phyloP scores from a whole-genome alignment of 2,113 vertebrate species.

The Thomomys bottae region DNA sequence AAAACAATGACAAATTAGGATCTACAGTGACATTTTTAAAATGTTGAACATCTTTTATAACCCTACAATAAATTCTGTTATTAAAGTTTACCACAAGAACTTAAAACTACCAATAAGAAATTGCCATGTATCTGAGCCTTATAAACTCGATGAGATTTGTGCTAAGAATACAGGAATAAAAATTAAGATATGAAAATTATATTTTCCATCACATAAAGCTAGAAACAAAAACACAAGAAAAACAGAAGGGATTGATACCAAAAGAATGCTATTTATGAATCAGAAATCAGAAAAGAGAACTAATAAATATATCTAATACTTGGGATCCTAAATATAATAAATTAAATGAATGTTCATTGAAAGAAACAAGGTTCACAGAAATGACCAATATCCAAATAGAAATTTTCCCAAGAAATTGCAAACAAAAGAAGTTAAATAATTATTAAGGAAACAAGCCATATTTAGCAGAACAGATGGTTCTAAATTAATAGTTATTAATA shows the following conservation, averaged over 20 bases:
- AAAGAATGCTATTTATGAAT: neutral
- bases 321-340: neutral
- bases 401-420: neutral
- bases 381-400: neutral
- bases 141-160: neutral
- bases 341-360: constrained; percentile 23
- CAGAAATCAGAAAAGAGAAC: neutral
- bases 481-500: constrained; percentile 44
- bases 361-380: neutral
- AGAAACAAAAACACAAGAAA: constrained; percentile 4
- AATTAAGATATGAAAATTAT: constrained; percentile 35
- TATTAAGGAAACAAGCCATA: constrained; percentile 12
- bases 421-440: constrained; percentile 29
- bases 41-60: no score
- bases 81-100: neutral
- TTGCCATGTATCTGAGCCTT: neutral
- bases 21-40: no score
- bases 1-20: no score
- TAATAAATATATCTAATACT: neutral
- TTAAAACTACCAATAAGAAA: constrained; percentile 12
- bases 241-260: neutral
- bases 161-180: neutral
- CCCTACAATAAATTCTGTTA: no score
- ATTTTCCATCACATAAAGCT: neutral
- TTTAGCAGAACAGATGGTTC: constrained; percentile 6